Evolutionary conservation across 2,797 vertebrate genomes (phyloP).

Genomic region (Cuniculus paca): DNA sequence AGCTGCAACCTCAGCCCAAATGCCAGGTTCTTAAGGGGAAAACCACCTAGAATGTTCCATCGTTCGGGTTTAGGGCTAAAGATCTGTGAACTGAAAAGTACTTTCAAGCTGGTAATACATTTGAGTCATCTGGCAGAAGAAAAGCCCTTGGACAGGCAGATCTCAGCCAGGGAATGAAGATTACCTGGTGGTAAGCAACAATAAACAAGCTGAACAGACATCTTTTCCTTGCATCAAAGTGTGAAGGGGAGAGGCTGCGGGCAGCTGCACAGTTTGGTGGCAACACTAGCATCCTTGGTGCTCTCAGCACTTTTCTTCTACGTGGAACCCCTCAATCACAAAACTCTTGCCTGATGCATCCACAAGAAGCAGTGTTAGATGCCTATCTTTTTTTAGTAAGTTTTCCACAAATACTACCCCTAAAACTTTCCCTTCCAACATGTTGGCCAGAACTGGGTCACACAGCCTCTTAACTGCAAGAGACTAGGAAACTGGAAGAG

Average conservation of each 20-base stretch:
- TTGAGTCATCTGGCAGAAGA: background rate
- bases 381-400: background rate
- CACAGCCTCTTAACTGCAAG: background rate
- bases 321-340: background rate
- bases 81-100: background rate
- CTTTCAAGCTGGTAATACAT: background rate
- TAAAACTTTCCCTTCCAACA: background rate
- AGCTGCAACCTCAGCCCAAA: background rate
- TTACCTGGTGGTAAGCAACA: background rate
- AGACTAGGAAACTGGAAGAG: background rate
- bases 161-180: background rate
- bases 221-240: background rate
- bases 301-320: background rate
- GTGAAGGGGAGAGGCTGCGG: background rate
- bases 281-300: background rate
- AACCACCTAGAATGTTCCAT: too few relatives aligned
- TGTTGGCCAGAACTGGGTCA: background rate
- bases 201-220: background rate
- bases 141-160: background rate
- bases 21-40: background rate
- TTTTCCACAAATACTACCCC: background rate
- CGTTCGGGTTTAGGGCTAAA: background rate
- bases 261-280: background rate
- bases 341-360: background rate
- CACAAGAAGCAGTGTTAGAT: background rate